phyloP scores from a whole-genome alignment of 2,797 vertebrate genomes.

The Periparus ater region DNA sequence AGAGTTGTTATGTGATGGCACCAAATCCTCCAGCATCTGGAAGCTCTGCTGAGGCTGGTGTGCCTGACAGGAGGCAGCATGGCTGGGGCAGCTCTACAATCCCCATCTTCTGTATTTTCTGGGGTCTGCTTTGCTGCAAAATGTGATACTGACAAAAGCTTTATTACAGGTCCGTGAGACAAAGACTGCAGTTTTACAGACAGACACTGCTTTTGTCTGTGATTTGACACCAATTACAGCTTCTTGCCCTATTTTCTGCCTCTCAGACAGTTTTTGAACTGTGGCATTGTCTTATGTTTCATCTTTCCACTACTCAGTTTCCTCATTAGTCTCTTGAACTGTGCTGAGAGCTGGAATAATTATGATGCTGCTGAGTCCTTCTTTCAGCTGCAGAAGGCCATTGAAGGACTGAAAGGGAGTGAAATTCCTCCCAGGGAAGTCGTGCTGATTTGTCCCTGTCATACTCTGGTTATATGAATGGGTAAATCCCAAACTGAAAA shows the following conservation, averaged over 20 bases:
- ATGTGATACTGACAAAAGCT: not conserved
- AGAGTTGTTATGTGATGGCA: not conserved
- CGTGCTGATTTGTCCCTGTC: not conserved
- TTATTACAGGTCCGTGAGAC: not conserved
- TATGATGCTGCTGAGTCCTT: not conserved
- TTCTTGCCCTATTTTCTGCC: conserved; percentile 8
- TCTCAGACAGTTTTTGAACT: not conserved
- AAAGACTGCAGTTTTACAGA: not conserved
- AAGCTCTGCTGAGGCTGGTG: not conserved
- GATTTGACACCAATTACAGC: not conserved
- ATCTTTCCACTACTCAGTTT: not conserved
- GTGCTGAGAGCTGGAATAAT: not conserved
- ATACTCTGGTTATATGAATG: not conserved
- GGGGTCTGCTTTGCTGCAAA: not conserved
- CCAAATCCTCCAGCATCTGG: not conserved
- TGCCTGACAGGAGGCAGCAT: not conserved
- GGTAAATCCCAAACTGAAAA: not conserved
- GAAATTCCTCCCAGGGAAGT: not conserved
- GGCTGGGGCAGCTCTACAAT: not conserved
- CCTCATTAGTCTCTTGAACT: not conserved
- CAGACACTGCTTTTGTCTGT: not conserved
- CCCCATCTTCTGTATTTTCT: not conserved
- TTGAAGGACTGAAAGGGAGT: not conserved
- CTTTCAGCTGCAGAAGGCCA: not conserved
- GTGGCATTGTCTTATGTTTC: not conserved